Percentiles rank a stretch among this genome's conserved stretches.
phyloP scores from a whole-genome alignment of 2,888 invertebrate genomes.

The Clivina fossor region DNA sequence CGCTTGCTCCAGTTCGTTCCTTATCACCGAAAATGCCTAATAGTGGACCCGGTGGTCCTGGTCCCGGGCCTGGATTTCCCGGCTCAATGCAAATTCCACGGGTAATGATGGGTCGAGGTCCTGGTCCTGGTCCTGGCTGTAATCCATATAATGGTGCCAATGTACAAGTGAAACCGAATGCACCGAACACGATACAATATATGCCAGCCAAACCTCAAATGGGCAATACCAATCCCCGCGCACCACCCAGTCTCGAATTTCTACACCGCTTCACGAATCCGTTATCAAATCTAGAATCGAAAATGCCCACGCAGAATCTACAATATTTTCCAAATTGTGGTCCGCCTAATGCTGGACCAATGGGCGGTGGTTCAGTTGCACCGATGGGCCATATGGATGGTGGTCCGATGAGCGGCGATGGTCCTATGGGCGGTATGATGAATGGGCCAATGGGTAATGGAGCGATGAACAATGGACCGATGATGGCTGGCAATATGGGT shows the following conservation, averaged over 20 bases:
- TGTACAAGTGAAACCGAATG: conserved; percentile 92
- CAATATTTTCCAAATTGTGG: conserved; percentile 73
- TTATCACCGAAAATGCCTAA: conserved; percentile 67
- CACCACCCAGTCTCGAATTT: conserved; percentile 87
- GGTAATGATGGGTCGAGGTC: too few species aligned
- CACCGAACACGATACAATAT: conserved; percentile 98
- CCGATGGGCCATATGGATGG: conserved; percentile 55
- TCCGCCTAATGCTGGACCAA: conserved; percentile 56
- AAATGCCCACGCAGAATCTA: conserved; percentile 67
- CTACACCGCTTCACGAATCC: conserved; percentile 87
- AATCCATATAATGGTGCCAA: conserved; percentile 75
- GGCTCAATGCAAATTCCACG: conserved; percentile 56
- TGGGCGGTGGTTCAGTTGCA: conserved; percentile 52
- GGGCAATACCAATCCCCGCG: conserved; percentile 67
- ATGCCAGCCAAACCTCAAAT: conserved; percentile 92
- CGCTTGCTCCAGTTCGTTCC: conserved; percentile 52
- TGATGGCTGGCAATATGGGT: conserved; percentile 47
- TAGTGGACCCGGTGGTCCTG: conserved; percentile 55
- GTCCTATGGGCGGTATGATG: conserved; percentile 52
- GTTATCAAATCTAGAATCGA: conserved; percentile 68
- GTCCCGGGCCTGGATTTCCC: conserved; percentile 59
- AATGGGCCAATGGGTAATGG: conserved; percentile 56
- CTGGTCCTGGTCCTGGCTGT: conserved; percentile 66
- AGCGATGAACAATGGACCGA: conserved; percentile 48
- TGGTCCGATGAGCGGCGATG: conserved; percentile 50